phyloP scores from a whole-genome alignment of 1,140 invertebrate genomes.

The Drosophila asahinai region DNA sequence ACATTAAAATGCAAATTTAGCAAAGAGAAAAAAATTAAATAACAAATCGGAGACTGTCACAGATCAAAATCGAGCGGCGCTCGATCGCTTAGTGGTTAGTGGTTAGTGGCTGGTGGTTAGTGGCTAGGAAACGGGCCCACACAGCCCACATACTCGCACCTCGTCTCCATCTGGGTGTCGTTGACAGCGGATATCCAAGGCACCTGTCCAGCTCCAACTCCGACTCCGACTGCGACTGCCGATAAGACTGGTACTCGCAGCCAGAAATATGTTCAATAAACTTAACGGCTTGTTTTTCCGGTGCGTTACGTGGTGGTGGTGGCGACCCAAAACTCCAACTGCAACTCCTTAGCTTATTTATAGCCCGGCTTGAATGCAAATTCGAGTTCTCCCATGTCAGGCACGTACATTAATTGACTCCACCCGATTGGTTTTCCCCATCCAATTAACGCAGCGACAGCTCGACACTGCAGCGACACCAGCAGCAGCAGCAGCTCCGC shows the following conservation, averaged over 20 bases:
- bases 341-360: constrained; percentile 11
- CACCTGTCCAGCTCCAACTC: constrained; percentile 30
- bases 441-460: constrained; percentile 60
- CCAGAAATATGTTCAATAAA: constrained; percentile 71
- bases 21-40: constrained; percentile 45
- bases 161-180: constrained; percentile 35
- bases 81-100: constrained; percentile 19
- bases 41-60: constrained; percentile 58
- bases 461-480: constrained; percentile 65
- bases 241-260: constrained; percentile 34
- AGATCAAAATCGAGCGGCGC: constrained; percentile 7
- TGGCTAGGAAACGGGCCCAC: constrained; percentile 35
- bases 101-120: constrained; percentile 1
- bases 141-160: constrained; percentile 42
- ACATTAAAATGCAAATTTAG: constrained; percentile 71
- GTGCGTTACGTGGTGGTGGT: constrained; percentile 69
- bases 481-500: constrained; percentile 21
- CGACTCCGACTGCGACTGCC: neutral
- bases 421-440: constrained; percentile 41
- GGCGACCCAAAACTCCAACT: constrained; percentile 35
- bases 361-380: constrained; percentile 40
- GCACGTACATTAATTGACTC: constrained; percentile 65
- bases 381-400: constrained; percentile 68
- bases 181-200: constrained; percentile 48
- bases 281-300: constrained; percentile 79